Base-by-base conservation (phyloP, 1,140 invertebrate species). In the Lordiphosa clarofinis region DNA sequence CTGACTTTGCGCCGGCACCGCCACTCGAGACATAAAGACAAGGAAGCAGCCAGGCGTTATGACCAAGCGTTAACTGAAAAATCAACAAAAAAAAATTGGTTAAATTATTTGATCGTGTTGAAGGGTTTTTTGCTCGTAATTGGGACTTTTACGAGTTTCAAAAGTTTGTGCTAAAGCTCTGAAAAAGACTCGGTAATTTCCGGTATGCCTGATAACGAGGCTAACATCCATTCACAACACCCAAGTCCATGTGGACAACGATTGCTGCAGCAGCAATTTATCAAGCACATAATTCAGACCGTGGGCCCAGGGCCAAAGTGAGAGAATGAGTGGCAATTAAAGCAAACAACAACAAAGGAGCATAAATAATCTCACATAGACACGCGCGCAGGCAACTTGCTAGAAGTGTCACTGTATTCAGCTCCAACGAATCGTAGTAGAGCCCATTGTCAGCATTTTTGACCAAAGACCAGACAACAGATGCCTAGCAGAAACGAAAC, bases 271-370 rank as follows among this genome's bases (percentile, higher is more conserved):
- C 53, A 70, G 72, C 72, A 61, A 74, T 76, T 74, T 71, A 76
- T 76, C 73, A 74, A 70, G 69, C 56, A 70, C 66, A 70, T 70
- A 76, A 74, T 74, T 75, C 56, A 70, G 53, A 55, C 44, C 54
- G 49, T 55, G 54, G 37, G 57, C 24, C 35, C 43, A 48, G 28
- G 40, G 42, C 53, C 28, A 54, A 28, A 13, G 13, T 33, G 11
- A 46, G 24, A 46, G n/a, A 13, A 56, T 47, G 60, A 74, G 61
- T 61, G 59, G 72, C 68, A 76, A 76, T 76, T 76, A 76, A 76
- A 76, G 66, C 73, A 76, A 75, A 76, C 66, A 70, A 69, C 54
- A 48, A 39, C 36, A 57, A 50, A 52, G 48, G 21, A 39, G 48
- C 43, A 47, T 61, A 57, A 58, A 58, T 61, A 58, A 47, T 61